These are phyloP conservation scores for Plecotus auritus DNA, from an alignment of 2,113 vertebrate genomes.

Conservation along the genomic window DNA sequence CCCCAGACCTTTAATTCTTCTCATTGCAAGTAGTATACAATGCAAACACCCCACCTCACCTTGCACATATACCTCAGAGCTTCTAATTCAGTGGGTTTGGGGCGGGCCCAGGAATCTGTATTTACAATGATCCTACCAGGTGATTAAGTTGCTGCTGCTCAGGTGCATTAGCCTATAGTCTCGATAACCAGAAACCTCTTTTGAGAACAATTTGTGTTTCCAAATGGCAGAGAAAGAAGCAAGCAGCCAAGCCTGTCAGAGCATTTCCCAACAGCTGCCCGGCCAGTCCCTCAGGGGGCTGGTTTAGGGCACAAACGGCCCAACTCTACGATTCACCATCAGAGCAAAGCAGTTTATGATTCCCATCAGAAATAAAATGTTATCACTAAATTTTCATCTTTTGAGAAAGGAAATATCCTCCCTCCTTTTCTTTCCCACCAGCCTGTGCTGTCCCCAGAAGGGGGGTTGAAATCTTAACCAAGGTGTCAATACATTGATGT, in stretches of 20 bases:
- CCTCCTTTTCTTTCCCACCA: not conserved
- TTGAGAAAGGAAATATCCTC: not conserved
- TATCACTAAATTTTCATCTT: not conserved
- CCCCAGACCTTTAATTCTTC: not conserved
- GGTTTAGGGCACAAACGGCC: not conserved
- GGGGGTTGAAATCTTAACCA: conserved; percentile 20
- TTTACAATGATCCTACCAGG: not conserved
- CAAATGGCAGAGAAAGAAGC: not conserved
- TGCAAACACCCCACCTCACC: not conserved
- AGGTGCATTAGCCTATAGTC: not conserved
- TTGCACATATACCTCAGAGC: not conserved
- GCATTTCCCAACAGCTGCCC: not conserved
- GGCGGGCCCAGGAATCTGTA: not conserved
- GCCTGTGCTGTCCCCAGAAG: not conserved
- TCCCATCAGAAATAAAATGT: not conserved
- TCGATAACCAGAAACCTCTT: not conserved
- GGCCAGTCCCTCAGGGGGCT: not conserved
- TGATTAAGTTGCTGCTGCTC: not conserved
- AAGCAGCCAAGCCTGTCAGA: not conserved
- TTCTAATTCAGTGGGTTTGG: not conserved
- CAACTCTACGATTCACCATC: not conserved
- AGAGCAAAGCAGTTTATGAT: not conserved
- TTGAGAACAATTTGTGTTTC: conserved; percentile 28
- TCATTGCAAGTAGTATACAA: not conserved
- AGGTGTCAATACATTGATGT: not conserved